phyloP scores from a whole-genome alignment of 92 coral and sea anemone genomes.

The Umimayanthus kanabou region DNA sequence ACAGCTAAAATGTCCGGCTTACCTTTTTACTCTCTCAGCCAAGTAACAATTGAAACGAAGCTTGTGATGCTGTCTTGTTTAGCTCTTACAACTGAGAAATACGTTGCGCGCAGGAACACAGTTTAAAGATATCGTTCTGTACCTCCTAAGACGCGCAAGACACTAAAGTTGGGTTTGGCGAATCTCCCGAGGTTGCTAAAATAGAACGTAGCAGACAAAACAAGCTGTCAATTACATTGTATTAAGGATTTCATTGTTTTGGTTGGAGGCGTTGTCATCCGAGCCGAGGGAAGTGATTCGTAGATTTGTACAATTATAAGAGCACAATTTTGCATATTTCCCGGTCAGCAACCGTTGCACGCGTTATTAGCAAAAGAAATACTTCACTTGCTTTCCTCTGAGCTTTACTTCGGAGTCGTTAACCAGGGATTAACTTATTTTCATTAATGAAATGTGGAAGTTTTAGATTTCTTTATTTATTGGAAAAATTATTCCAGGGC shows the following conservation, averaged over 20 bases:
- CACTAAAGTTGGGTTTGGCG: constrained; percentile 36
- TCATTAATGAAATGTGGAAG: neutral
- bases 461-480: constrained; percentile 14
- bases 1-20: neutral
- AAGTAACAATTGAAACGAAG: neutral
- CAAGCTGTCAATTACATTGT: constrained; percentile 79
- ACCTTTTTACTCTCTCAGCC: constrained; percentile 20
- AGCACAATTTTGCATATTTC: constrained; percentile 2
- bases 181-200: constrained; percentile 59
- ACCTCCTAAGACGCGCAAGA: constrained; percentile 39
- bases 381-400: neutral
- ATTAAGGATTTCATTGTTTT: constrained; percentile 64
- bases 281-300: constrained; percentile 36
- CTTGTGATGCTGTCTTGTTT: neutral
- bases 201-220: constrained; percentile 59
- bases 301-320: constrained; percentile 25
- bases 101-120: neutral
- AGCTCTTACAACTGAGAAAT: neutral
- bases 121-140: neutral
- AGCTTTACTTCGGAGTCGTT: neutral
- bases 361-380: neutral
- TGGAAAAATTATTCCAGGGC: neutral
- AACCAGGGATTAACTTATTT: neutral
- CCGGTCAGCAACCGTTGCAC: constrained; percentile 16
- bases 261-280: constrained; percentile 34